These are phyloP conservation scores for Trachelipus rathkii DNA, from an alignment of 1,140 invertebrate species.

Conservation along the genomic window DNA sequence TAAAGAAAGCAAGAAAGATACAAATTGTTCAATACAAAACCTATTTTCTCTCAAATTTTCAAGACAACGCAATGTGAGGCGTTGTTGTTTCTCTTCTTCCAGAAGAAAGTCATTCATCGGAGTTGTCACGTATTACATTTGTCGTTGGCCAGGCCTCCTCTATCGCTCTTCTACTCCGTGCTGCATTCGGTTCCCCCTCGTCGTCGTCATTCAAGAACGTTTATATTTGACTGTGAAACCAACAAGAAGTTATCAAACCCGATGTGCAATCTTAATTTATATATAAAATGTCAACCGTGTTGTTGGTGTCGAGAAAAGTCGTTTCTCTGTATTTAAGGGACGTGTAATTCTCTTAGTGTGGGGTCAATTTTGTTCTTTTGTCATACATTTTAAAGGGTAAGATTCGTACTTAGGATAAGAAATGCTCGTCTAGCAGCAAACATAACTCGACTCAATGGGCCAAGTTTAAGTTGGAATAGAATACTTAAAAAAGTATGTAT, in stretches of 20 bases:
- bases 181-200: not conserved
- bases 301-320: not conserved
- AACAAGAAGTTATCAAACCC: no score
- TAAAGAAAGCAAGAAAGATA: no score
- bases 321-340: not conserved
- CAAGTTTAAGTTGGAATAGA: not conserved
- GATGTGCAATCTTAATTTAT: no score
- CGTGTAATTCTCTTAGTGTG: slow-evolving; percentile 2
- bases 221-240: no score
- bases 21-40: no score
- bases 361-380: not conserved
- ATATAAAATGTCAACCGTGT: not conserved
- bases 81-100: not conserved
- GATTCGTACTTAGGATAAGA: not conserved
- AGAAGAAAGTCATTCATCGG: not conserved
- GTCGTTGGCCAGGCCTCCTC: not conserved
- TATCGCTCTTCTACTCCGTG: not conserved
- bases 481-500: slow-evolving; percentile 1
- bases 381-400: not conserved
- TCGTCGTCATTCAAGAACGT: not conserved
- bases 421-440: not conserved
- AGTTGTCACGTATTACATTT: not conserved
- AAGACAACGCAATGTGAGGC: not conserved
- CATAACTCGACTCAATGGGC: not conserved
- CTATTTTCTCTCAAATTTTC: not conserved